Percentiles rank a stretch among this genome's conserved stretches.
phyloP scores from a whole-genome alignment of 2,113 vertebrate species.

The Junco hyemalis region DNA sequence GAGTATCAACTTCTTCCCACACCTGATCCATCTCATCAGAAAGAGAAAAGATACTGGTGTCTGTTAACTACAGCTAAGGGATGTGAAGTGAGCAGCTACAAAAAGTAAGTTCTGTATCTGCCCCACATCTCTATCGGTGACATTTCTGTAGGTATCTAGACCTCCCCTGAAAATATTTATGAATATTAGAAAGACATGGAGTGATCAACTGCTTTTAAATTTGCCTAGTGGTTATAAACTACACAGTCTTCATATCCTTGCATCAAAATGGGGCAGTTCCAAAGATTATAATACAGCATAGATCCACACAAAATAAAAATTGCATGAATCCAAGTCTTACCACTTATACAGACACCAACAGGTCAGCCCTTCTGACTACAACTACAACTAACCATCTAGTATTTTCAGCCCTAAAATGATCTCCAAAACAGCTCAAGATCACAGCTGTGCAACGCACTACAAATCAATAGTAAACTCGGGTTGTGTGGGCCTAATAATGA shows the following conservation, averaged over 20 bases:
- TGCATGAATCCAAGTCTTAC: neutral
- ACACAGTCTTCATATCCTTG: neutral
- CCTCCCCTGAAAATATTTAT: neutral
- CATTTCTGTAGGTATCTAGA: neutral
- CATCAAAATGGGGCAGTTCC: neutral
- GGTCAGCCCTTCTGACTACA: neutral
- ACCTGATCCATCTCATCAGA: slow-evolving; percentile 21
- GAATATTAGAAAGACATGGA: neutral
- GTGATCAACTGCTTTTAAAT: neutral
- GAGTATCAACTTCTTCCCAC: slow-evolving; percentile 50
- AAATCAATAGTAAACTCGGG: neutral
- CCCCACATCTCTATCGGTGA: neutral
- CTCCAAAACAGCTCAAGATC: neutral
- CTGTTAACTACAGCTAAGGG: slow-evolving; percentile 14
- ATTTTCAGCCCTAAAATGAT: neutral
- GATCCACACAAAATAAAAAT: neutral
- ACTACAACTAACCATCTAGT: neutral
- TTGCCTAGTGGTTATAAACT: neutral
- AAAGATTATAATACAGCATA: neutral
- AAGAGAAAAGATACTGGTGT: slow-evolving; percentile 47
- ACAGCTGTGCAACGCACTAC: neutral
- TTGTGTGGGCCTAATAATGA: neutral
- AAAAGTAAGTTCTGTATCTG: neutral
- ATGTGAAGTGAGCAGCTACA: neutral
- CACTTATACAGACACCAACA: neutral